phyloP scores from a whole-genome alignment of 2,113 vertebrate species.

The Grammomys dolichurus region DNA sequence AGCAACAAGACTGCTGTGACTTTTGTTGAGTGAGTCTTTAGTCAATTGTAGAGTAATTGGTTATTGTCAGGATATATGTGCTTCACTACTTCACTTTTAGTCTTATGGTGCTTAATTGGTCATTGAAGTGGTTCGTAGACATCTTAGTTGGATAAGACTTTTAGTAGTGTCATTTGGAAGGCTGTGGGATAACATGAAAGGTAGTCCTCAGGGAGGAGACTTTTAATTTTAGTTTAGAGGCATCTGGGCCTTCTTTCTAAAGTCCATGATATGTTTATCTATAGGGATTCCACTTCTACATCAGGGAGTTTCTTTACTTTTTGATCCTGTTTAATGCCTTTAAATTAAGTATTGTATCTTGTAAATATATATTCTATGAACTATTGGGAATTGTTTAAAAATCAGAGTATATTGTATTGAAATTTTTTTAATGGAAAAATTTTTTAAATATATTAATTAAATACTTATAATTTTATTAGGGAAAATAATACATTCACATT shows the following conservation, averaged over 20 bases:
- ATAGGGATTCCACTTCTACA: not conserved
- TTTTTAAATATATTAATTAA: not conserved
- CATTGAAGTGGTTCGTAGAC: not conserved
- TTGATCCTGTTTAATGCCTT: not conserved
- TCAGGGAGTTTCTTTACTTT: not conserved
- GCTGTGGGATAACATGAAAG: not conserved
- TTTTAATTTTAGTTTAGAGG: not conserved
- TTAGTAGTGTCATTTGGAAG: not conserved
- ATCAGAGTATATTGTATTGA: not conserved
- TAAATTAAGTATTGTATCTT: not conserved
- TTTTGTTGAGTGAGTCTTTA: not conserved
- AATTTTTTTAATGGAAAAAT: not conserved
- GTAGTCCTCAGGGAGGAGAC: not conserved
- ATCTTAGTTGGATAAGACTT: not conserved
- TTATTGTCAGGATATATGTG: not conserved
- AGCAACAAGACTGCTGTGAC: not conserved
- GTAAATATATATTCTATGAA: not conserved
- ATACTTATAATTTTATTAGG: too few species aligned
- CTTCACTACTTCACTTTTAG: not conserved
- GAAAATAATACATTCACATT: not conserved
- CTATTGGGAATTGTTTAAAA: not conserved
- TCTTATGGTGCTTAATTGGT: not conserved
- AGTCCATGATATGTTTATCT: not conserved
- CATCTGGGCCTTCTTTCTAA: not conserved
- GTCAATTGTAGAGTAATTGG: not conserved